Evolutionary conservation across 2,888 invertebrate genomes (phyloP).

Genomic region (Macaria notata): DNA sequence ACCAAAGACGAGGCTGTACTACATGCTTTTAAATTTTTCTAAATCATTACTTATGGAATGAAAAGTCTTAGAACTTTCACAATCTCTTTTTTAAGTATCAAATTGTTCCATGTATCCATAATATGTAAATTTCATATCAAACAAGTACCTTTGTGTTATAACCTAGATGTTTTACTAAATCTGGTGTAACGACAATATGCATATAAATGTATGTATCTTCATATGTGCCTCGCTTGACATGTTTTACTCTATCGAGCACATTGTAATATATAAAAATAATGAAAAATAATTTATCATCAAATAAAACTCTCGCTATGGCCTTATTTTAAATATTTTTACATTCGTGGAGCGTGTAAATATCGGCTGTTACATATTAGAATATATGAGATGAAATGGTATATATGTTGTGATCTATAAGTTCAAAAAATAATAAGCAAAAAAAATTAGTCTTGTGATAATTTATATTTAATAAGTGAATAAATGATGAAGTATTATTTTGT

Average conservation of each 20-base stretch:
- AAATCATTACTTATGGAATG: too few relatives aligned
- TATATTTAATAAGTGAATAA: conserved; percentile 79
- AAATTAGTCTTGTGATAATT: conserved; percentile 81
- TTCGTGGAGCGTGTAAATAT: conserved; percentile 57
- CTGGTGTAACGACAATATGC: conserved; percentile 65
- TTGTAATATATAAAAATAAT: conserved; percentile 15
- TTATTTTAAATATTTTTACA: conserved; percentile 65
- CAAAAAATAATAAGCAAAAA: conserved; percentile 65
- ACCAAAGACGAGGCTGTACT: conserved; percentile 78
- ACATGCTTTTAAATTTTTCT: conserved; percentile 33
- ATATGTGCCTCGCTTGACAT: conserved; percentile 56
- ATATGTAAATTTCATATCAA: conserved; percentile 62
- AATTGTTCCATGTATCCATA: conserved; percentile 40
- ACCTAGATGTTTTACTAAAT: conserved; percentile 32
- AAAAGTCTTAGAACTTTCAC: too few relatives aligned
- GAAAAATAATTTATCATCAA: conserved; percentile 39
- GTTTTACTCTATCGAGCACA: conserved; percentile 41
- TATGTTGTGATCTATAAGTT: conserved; percentile 80
- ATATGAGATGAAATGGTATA: conserved; percentile 63
- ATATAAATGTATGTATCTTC: conserved; percentile 34
- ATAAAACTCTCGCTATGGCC: conserved; percentile 61
- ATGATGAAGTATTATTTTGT: conserved; percentile 71
- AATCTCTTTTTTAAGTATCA: conserved; percentile 23
- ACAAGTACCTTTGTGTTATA: conserved; percentile 55
- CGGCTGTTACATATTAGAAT: conserved; percentile 71